Evolutionary conservation across 2,113 vertebrate genomes (phyloP), one percentile per base, ranked within the genome.

Genomic region (Colossoma macropomum): DNA sequence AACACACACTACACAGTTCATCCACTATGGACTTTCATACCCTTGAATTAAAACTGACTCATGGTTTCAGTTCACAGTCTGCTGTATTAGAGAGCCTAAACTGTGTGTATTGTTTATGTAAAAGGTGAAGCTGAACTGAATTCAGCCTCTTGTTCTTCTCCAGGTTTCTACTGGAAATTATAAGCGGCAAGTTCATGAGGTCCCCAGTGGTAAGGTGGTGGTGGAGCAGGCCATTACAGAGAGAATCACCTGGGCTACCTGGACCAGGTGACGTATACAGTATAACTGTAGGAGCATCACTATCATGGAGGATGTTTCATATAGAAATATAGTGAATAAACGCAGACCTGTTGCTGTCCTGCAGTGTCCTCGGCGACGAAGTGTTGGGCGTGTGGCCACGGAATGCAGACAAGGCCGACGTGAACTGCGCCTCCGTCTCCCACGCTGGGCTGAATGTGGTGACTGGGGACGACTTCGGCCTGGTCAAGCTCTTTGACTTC

Each of bases 401-500:
- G 15, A 99, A 97, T 0, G 93, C 97, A 0, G 98, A 99, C 66
- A 99, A 97, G 81, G 97, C 97, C 0, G 97, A 99, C 0, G 97
- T 99, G 4, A 98, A 96, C 87, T 99, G 98, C 0, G 98, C 96
- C 0, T 97, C 96, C 13, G 98, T 98, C 79, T 98, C 97, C 38
- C 97, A 97, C 0, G 90, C 96, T 2, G 97, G 97, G 52, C 91
- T 99, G 27, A 98, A 96, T 79, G 88, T 98, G 63, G 97, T 94
- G 84, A 97, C 97, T 0, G 98, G 98, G 34, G 98, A 99, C 0
- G 97, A 99, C 92, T 99, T 98, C 0, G 98, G 98, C 19, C 96
- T 99, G 32, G 95, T 99, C 89, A 99, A 99, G 87, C 96, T 99
- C 63, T 99, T 99, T 17, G 97, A 99, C 15, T 99, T 99, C 85